These are phyloP conservation scores for Sclerurus mexicanus DNA, from an alignment of 2,113 vertebrate species.

Conservation along the genomic window DNA sequence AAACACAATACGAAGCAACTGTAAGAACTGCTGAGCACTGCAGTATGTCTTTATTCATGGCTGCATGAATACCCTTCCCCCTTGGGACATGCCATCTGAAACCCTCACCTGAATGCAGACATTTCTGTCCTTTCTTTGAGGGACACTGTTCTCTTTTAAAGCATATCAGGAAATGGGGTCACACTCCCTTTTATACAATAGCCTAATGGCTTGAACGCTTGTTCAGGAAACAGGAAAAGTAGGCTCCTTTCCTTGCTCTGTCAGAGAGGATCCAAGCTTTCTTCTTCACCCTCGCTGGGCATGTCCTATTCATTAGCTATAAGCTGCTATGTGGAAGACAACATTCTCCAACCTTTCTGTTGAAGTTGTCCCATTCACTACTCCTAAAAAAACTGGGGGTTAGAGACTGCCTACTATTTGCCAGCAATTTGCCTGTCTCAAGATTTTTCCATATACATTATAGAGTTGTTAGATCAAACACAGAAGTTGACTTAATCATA, in stretches of 20 bases:
- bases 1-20: not conserved
- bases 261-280: not conserved
- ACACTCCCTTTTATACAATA: conserved; percentile 49
- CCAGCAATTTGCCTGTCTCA: not conserved
- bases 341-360: not conserved
- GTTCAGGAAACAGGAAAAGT: conserved; percentile 68
- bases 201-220: conserved; percentile 65
- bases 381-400: not conserved
- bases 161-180: conserved; percentile 32
- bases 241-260: conserved; percentile 35
- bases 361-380: not conserved
- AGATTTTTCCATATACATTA: not conserved
- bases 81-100: conserved; percentile 39
- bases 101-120: conserved; percentile 39
- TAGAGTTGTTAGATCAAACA: not conserved
- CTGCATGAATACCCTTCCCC: conserved; percentile 7
- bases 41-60: not conserved
- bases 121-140: conserved; percentile 43
- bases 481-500: not conserved
- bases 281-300: not conserved
- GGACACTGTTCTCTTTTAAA: conserved; percentile 50
- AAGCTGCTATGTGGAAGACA: not conserved
- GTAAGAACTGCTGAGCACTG: conserved; percentile 23
- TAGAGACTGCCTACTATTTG: not conserved
- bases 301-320: not conserved